These are phyloP conservation scores for Acrocera orbiculus DNA, from an alignment of 2,888 invertebrate species.

Conservation along the genomic window DNA sequence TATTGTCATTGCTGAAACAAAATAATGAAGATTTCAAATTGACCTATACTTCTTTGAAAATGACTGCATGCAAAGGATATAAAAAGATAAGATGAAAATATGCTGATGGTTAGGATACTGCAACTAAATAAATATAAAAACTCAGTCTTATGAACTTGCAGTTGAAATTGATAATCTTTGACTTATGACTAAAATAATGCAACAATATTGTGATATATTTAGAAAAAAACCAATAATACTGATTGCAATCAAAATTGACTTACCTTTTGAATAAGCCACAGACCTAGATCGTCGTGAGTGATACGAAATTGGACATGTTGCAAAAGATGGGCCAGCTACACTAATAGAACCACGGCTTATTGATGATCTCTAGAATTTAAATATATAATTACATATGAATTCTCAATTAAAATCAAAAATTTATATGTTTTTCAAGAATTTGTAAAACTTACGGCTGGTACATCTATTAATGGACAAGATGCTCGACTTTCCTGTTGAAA, in stretches of 20 bases:
- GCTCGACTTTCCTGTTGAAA: constrained; percentile 71
- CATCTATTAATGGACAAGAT: constrained; percentile 50
- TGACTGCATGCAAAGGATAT: no score
- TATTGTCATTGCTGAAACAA: constrained; percentile 32
- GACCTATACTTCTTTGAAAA: no score
- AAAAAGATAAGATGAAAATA: no score
- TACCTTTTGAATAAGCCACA: constrained; percentile 25
- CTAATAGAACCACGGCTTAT: constrained; percentile 31
- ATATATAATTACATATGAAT: no score
- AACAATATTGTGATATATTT: no score
- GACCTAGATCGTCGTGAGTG: constrained; percentile 17
- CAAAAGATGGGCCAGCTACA: constrained; percentile 27
- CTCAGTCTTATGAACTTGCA: no score
- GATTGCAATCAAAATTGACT: constrained; percentile 10
- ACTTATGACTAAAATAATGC: no score
- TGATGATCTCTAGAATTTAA: constrained; percentile 28
- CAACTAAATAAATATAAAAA: no score
- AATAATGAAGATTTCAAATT: constrained; percentile 8
- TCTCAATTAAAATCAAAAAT: neutral
- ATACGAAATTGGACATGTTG: constrained; percentile 27
- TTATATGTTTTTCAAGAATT: neutral
- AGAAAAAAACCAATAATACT: neutral
- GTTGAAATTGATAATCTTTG: no score
- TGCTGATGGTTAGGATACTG: no score
- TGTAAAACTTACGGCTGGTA: constrained; percentile 23